phyloP scores from a whole-genome alignment of 2,888 invertebrate species.

The Synanthedon tipuliformis region DNA sequence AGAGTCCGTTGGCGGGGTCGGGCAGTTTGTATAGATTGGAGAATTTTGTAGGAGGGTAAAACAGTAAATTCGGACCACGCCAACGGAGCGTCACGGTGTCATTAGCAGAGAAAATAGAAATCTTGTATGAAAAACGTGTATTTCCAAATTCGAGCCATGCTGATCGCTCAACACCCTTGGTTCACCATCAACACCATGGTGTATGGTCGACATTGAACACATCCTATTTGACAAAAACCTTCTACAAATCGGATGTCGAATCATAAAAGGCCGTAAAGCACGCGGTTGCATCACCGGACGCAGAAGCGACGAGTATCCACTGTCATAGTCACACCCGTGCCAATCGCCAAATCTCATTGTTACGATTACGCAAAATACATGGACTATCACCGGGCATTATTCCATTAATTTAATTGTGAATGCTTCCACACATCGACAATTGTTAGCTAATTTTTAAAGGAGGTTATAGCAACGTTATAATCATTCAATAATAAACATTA shows the following conservation, averaged over 20 bases:
- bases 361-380: constrained; percentile 29
- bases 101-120: too few species aligned
- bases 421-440: neutral
- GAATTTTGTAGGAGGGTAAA: too few species aligned
- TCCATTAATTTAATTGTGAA: neutral
- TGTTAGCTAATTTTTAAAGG: neutral
- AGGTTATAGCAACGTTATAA: neutral
- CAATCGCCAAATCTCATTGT: constrained; percentile 37
- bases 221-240: constrained; percentile 23
- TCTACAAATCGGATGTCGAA: constrained; percentile 25
- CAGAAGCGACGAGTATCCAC: constrained; percentile 20
- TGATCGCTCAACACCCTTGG: constrained; percentile 7
- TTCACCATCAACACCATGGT: constrained; percentile 1
- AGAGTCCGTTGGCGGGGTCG: too few species aligned
- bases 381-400: neutral
- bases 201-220: constrained; percentile 26
- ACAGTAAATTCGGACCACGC: too few species aligned
- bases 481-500: too few species aligned
- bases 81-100: too few species aligned
- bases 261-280: constrained; percentile 20
- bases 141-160: neutral
- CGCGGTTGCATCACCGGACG: constrained; percentile 42
- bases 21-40: too few species aligned
- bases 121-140: too few species aligned
- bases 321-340: constrained; percentile 11